Percentiles rank a stretch among this genome's conserved stretches.
Conservation (phyloP, 2,888 invertebrate genomes). For the Torymus tubicola region DNA sequence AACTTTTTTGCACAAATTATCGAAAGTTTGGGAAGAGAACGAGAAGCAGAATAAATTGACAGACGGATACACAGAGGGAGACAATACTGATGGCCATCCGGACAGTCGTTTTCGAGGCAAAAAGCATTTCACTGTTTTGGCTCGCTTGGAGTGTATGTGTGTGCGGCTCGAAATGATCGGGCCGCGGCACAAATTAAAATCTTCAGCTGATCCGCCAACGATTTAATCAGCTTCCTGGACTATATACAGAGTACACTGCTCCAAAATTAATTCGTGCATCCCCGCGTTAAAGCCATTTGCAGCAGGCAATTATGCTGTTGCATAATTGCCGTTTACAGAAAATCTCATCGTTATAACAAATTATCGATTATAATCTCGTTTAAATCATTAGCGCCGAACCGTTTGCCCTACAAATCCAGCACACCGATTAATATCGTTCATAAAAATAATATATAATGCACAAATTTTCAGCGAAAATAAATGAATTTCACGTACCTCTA, state of each 20-base stretch:
- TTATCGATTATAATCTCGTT: background rate
- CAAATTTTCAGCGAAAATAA: too few species aligned
- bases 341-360: background rate
- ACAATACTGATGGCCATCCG: background rate
- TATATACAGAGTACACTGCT: background rate
- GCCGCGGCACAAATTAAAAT: slow-evolving; percentile 21
- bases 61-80: too few species aligned
- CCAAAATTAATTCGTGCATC: slow-evolving; percentile 17
- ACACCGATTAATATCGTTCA: too few species aligned
- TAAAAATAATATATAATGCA: too few species aligned
- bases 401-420: too few species aligned
- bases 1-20: too few species aligned
- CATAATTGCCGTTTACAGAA: slow-evolving; percentile 26
- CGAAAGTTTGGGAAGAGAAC: too few species aligned
- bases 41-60: slow-evolving; percentile 16
- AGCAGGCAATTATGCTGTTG: slow-evolving; percentile 1
- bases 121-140: slow-evolving; percentile 41
- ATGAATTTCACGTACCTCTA: too few species aligned
- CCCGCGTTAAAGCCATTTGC: slow-evolving; percentile 5
- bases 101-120: background rate
- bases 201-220: background rate
- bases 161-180: background rate
- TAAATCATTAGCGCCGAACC: background rate
- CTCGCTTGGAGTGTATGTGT: background rate
- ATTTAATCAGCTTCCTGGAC: slow-evolving; percentile 28